Evolutionary conservation across 1,140 invertebrate species (phyloP).

Genomic region (Nebria ingens): DNA sequence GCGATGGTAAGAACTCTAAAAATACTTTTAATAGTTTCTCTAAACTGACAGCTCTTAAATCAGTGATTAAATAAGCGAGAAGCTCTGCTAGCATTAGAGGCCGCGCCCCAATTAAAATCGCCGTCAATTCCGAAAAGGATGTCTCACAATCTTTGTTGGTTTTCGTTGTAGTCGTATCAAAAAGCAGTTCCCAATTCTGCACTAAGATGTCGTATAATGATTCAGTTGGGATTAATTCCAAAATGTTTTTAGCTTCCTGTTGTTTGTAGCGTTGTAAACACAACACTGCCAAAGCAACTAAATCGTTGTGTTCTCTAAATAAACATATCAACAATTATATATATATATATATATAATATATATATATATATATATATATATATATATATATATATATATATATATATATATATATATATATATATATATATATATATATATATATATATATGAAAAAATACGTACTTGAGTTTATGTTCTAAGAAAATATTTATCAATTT

Average conservation of each 20-base stretch:
- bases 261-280: slow-evolving; percentile 43
- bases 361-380: background rate
- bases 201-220: slow-evolving; percentile 33
- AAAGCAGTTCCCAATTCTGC: slow-evolving; percentile 41
- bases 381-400: slow-evolving; percentile 10
- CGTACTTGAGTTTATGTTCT: slow-evolving; percentile 21
- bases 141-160: slow-evolving; percentile 31
- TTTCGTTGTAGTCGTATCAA: slow-evolving; percentile 33
- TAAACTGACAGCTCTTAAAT: slow-evolving; percentile 35
- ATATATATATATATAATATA: background rate
- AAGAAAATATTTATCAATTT: slow-evolving; percentile 40
- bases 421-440: background rate
- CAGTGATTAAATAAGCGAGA: slow-evolving; percentile 36
- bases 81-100: slow-evolving; percentile 37
- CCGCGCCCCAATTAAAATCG: slow-evolving; percentile 40
- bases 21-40: slow-evolving; percentile 46
- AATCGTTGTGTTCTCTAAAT: background rate
- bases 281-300: slow-evolving; percentile 39
- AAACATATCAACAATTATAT: background rate
- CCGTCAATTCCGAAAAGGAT: slow-evolving; percentile 44
- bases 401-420: slow-evolving; percentile 18
- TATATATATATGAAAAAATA: background rate
- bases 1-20: slow-evolving; percentile 44
- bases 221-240: slow-evolving; percentile 34
- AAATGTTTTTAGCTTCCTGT: slow-evolving; percentile 34